Base-by-base conservation (phyloP, 2,113 vertebrate genomes). In the Mirounga angustirostris region DNA sequence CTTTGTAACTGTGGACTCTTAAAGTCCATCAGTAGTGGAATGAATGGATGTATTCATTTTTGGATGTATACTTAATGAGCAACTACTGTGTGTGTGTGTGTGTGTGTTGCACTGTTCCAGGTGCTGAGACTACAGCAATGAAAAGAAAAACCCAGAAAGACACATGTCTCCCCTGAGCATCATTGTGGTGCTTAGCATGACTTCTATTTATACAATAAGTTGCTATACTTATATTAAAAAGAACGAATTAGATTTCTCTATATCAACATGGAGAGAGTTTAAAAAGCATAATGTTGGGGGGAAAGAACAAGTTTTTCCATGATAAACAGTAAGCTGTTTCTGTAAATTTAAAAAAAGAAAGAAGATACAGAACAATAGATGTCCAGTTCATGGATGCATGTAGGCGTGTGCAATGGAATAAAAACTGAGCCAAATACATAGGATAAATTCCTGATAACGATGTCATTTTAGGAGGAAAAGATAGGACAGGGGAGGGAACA, bases 121-220 rank as follows among this genome's bases (percentile, higher is more conserved):
- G 19, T 2, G 58, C 69, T 69, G 7, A 21, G 61, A 21, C 12
- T 10, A 40, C 22, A 61, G 43, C 43, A 52, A 50, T 33, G 50
- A 59, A 82, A 63, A 71, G 22, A 74, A 73, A 5, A 36, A 61
- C 10, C 33, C 0, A 46, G 40, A 52, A 54, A 71, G 33, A n/a
- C 9, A 7, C 26, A 36, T 36, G 19, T 11, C 2, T 26, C 14
- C 4, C 4, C 19, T 12, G 65, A 88, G n/a, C 28, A 14, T 15
- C 18, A 3, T 4, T 24, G 19, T 3, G 0, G 0, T 28, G 40
- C 36, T 16, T 30, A 7, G 24, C 1, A 1, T 30, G 54, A 26
- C 14, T 26, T 40, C 8, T 28, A 67, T 52, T 79, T 56, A 12
- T 18, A 50, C 30, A 19, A 15, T 9, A 50, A 2, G 43, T 4